These are phyloP conservation scores for Acrobasis repandana DNA, from an alignment of 2,888 invertebrate genomes.

Conservation along the genomic window DNA sequence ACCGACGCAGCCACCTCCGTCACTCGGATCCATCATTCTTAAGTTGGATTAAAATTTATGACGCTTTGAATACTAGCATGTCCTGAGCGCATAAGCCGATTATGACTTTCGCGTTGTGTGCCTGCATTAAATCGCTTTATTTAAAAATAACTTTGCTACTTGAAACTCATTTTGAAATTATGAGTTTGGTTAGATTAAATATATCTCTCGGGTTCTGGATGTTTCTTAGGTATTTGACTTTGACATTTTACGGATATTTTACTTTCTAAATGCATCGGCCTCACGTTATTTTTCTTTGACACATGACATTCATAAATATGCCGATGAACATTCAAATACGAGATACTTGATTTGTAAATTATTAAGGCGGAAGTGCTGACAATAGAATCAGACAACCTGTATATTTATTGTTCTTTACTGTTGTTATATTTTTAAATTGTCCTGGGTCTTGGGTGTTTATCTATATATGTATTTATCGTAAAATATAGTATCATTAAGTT, in stretches of 20 bases:
- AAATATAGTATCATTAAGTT: no score
- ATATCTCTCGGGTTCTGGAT: neutral
- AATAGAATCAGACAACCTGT: constrained; percentile 16
- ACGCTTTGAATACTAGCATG: constrained; percentile 17
- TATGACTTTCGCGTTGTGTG: constrained; percentile 24
- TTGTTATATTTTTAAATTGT: no score
- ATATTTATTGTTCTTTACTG: constrained; percentile 9
- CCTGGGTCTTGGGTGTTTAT: no score
- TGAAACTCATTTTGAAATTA: neutral
- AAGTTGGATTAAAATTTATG: constrained; percentile 33
- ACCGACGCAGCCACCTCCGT: constrained; percentile 45
- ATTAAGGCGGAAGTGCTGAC: constrained; percentile 10
- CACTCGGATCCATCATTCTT: constrained; percentile 36
- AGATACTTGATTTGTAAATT: constrained; percentile 16
- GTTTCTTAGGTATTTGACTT: neutral
- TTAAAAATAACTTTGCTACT: constrained; percentile 3
- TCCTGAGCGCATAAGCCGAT: constrained; percentile 27
- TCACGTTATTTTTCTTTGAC: constrained; percentile 4
- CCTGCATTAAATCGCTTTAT: constrained; percentile 6
- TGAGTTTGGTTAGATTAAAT: neutral
- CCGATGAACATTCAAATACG: constrained; percentile 13
- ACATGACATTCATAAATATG: constrained; percentile 15
- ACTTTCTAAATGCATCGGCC: neutral
- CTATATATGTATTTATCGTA: no score
- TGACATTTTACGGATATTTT: neutral